Base-by-base conservation (phyloP, 2,888 invertebrate genomes). In the Alentia gelatinosa region DNA sequence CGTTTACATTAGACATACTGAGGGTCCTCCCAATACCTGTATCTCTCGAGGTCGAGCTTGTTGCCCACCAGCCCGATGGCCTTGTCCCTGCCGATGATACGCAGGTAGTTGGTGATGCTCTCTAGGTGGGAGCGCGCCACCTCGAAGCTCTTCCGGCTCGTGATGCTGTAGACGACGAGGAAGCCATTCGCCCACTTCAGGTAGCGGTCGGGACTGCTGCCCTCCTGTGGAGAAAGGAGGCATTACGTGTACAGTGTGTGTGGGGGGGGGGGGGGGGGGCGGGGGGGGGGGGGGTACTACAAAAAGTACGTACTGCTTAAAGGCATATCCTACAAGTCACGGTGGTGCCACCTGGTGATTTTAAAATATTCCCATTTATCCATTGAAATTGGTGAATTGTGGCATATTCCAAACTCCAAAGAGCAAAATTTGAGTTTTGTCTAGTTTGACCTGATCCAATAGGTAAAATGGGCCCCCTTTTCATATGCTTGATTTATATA, bases 171-270 rank as follows among this genome's bases (percentile, higher is more conserved):
- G 3, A 96, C 96, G 12, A 96, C 95, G 15, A 96, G 93, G 92
- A 96, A 96, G 5, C 96, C 96, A 93, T 96, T 96, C 3, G 96
- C 96, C 96, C 96, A 96, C 91, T 95, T 95, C 47, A 96, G 93
- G 93, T 96, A 96, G 19, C 96, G 94, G 35, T 94, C 94, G 0
- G 95, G 95, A 91, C 96, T 95, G 56, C 94, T 94, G 91, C 95
- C 95, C 90, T 95, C 95, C 96, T 96, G 74, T 33, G 56, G 56
- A n/a, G 3, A 56, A 3, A 56, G n/a, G 9, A 93, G 33, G 79
- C 37, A 75, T 15, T 15, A 26, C 9, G 23, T 5, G 7, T 75
- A 86, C 23, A 40, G 42, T 40, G 3, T 4, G 37, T 86, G 12
- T 40, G n/a, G n/a, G 5, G 3, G 5, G 56, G 3, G 12, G 12